A percentile compares a stretch with the other conserved stretches of the same genome.
Conservation (phyloP, 2,113 vertebrate species). For the Myotis brandtii region DNA sequence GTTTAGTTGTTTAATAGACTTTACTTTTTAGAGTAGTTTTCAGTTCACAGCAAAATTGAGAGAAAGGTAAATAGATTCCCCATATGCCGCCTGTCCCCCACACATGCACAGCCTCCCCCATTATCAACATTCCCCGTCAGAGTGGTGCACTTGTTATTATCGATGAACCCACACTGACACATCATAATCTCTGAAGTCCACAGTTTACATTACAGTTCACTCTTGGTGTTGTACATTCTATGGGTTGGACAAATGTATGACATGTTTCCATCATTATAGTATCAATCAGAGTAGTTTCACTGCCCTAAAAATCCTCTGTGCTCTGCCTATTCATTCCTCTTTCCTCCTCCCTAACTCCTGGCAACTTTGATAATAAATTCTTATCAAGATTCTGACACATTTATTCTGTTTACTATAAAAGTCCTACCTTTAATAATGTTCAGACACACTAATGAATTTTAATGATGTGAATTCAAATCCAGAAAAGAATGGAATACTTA, state of each 20-base stretch:
- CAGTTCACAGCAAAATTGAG: background rate
- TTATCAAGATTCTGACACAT: background rate
- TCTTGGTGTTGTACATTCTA: background rate
- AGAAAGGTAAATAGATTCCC: background rate
- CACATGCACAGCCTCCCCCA: background rate
- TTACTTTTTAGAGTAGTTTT: slow-evolving; percentile 13
- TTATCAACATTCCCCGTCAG: background rate
- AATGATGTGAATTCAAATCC: slow-evolving; percentile 31
- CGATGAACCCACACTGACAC: too few species aligned
- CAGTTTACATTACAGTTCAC: background rate
- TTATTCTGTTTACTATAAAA: background rate
- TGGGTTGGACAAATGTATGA: background rate
- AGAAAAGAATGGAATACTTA: background rate
- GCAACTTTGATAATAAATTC: background rate
- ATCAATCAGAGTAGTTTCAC: background rate
- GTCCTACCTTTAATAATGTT: background rate
- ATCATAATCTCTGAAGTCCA: background rate
- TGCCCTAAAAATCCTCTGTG: background rate
- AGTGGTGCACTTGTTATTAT: background rate
- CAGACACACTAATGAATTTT: background rate
- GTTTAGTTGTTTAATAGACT: background rate
- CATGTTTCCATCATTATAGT: background rate
- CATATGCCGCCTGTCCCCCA: background rate
- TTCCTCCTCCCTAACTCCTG: background rate
- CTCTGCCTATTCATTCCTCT: background rate